phyloP scores from a whole-genome alignment of 2,888 invertebrate species.

The Heteropelma amictum region DNA sequence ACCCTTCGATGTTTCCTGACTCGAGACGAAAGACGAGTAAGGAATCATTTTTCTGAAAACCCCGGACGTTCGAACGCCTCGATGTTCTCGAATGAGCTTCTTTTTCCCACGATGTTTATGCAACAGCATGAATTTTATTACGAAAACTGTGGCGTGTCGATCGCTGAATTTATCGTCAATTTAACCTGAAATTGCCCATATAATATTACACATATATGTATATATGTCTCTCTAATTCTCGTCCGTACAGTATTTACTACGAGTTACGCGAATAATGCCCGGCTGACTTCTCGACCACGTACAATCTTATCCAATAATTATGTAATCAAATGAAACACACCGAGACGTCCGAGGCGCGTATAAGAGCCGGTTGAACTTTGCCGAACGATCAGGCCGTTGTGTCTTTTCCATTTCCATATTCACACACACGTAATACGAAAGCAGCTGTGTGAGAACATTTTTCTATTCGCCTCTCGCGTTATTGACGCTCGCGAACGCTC shows the following conservation, averaged over 20 bases:
- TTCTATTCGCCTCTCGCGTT: too few species aligned
- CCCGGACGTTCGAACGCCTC: too few species aligned
- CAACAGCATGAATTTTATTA: neutral
- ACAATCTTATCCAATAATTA: constrained; percentile 62
- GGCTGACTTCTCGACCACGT: constrained; percentile 43
- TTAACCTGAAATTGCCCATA: neutral
- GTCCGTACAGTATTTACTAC: constrained; percentile 25
- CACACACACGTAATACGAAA: neutral
- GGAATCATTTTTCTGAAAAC: too few species aligned
- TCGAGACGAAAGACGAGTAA: too few species aligned
- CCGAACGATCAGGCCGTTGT: constrained; percentile 46
- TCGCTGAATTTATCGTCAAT: too few species aligned
- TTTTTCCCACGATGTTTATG: too few species aligned
- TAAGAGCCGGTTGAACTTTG: constrained; percentile 60
- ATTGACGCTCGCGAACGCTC: too few species aligned
- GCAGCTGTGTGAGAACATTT: neutral
- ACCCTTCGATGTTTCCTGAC: too few species aligned
- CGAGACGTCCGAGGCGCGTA: constrained; percentile 50
- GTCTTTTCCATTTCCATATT: constrained; percentile 20
- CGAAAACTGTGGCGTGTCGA: too few species aligned
- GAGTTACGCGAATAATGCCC: constrained; percentile 55
- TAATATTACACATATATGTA: too few species aligned
- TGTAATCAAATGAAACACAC: constrained; percentile 65
- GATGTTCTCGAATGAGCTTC: too few species aligned
- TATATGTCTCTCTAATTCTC: neutral